Evolutionary conservation across 2,113 vertebrate genomes (phyloP).

Genomic region (Azemiops feae): DNA sequence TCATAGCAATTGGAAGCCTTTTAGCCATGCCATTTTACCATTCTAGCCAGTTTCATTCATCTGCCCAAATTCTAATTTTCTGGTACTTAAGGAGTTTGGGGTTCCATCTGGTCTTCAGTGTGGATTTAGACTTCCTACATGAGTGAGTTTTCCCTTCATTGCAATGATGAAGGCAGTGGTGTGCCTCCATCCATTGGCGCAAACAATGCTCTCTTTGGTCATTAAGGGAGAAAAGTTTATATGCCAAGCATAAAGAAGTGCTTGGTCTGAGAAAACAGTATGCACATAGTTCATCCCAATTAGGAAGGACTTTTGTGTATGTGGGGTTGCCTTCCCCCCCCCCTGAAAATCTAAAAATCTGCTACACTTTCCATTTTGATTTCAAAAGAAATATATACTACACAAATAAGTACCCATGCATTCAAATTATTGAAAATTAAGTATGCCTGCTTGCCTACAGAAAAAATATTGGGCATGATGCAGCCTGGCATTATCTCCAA

Average conservation of each 20-base stretch:
- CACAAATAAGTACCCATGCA: background rate
- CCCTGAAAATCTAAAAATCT: background rate
- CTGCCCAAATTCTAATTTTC: rapidly evolving
- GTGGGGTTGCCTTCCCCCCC: too few species aligned
- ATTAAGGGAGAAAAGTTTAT: background rate
- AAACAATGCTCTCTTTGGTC: background rate
- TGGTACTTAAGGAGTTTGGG: background rate
- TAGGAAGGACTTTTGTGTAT: background rate
- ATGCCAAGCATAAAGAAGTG: background rate
- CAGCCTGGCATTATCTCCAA: background rate
- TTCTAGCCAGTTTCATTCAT: background rate
- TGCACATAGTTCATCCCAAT: background rate
- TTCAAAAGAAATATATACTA: background rate
- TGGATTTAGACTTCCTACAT: background rate
- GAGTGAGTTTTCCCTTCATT: background rate
- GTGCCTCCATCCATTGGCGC: background rate
- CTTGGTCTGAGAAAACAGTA: background rate
- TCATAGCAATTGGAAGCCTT: constrained; percentile 35
- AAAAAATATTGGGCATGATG: background rate
- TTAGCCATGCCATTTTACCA: background rate
- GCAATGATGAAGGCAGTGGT: rapidly evolving
- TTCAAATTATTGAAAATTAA: background rate
- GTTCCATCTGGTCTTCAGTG: background rate
- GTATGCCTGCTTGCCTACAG: background rate
- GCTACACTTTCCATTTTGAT: background rate